Conservation (phyloP, 2,888 invertebrate species). For the Trypoxylon attenuatum region DNA sequence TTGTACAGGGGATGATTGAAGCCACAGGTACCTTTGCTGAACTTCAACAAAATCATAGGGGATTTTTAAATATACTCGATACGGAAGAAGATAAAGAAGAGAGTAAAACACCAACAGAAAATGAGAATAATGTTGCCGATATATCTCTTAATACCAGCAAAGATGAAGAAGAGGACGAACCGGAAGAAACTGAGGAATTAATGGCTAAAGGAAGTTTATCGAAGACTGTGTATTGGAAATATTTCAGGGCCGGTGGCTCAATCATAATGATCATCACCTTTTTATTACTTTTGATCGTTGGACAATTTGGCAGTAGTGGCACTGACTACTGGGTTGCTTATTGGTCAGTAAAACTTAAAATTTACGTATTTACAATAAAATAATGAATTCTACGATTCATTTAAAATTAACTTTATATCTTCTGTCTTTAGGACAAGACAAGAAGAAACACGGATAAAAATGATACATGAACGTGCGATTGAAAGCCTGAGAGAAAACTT, state of each 20-base stretch:
- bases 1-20: conserved; percentile 79
- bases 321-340: conserved; percentile 86
- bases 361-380: neutral
- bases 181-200: conserved; percentile 80
- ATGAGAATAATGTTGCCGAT: conserved; percentile 32
- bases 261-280: conserved; percentile 77
- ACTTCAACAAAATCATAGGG: conserved; percentile 77
- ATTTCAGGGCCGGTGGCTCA: conserved; percentile 83
- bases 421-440: conserved; percentile 72
- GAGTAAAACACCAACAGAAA: conserved; percentile 56
- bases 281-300: conserved; percentile 78
- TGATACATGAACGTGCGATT: neutral
- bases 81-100: conserved; percentile 41
- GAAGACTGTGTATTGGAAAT: conserved; percentile 80
- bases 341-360: conserved; percentile 78
- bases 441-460: conserved; percentile 67
- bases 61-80: conserved; percentile 75
- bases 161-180: conserved; percentile 71
- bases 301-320: conserved; percentile 83
- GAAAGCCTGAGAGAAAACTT: too few species aligned
- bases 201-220: conserved; percentile 81
- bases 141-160: conserved; percentile 19
- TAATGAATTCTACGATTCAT: neutral
- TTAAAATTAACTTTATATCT: conserved; percentile 2
- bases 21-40: conserved; percentile 77